Base-by-base conservation (phyloP, 2,888 invertebrate genomes). In the Congeria kusceri region DNA sequence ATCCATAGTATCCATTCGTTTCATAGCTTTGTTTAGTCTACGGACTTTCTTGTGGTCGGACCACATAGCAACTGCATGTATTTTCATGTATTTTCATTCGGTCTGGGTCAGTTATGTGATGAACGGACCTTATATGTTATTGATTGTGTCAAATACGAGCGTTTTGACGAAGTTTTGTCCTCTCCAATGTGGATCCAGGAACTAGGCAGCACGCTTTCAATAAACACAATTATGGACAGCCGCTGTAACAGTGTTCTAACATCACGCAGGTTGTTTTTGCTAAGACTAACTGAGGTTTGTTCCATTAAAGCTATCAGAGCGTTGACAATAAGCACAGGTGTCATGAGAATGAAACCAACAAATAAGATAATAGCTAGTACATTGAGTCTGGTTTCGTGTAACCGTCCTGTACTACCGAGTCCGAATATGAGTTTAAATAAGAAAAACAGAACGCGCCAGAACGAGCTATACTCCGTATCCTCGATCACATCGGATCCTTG, bases 241-340 rank as follows among this genome's bases (percentile, higher is more conserved):
- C 75, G 46, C 53, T 86, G 86, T 11, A 86, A 76, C 59, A 80
- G 66, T 58, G 78, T 57, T 28, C 63, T 77, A 7, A 80, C 49
- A 27, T 70, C 62, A 5, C 69, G 71, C 4, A 77, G 67, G 66
- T 87, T 85, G 27, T 83, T 74, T 32, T 9, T 32, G 0, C 83
- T 72, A 0, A 87, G 82, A 11, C 84, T 80, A 9, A 79, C 68
- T 59, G 87, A 87, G 1, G 87, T 87, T 32, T 81, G 74, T n/a
- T 86, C 85, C 84, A 88, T 85, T 85, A 87, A 84, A 11, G 88
- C 88, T 32, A 88, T 88, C n/a, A 89, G 83, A 0, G 87, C 83
- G 68, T 89, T 88, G 7, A 89, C 59, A 80, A 88, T 80, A 18
- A 88, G 78, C 5, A 89, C 63, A 13, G 86, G 86, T 27, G 88